phyloP scores from a whole-genome alignment of 1,140 invertebrate genomes.

The Tetragnatha versicolor region DNA sequence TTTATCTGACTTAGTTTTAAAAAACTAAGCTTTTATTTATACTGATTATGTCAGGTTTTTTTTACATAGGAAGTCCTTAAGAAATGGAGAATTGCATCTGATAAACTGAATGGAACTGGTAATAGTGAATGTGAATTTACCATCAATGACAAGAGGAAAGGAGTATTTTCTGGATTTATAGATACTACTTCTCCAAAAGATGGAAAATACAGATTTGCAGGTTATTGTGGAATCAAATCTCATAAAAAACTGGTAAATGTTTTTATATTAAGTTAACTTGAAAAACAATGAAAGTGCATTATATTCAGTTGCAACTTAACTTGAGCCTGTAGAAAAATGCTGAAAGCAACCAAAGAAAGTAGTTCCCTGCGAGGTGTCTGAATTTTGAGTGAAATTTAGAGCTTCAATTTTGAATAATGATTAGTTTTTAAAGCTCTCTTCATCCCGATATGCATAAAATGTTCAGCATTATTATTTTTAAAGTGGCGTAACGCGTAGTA shows the following conservation, averaged over 20 bases:
- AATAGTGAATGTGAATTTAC: conserved; percentile 73
- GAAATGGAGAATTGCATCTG: conserved; percentile 77
- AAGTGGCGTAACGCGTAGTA: no score
- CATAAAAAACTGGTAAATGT: conserved; percentile 70
- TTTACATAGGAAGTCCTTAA: conserved; percentile 68
- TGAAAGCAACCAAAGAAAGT: no score
- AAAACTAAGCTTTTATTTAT: neutral
- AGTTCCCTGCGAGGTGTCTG: no score
- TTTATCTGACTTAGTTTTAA: neutral
- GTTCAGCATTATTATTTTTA: no score
- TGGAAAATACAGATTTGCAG: conserved; percentile 75
- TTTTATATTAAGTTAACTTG: neutral
- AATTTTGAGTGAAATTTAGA: no score
- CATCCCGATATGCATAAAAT: no score
- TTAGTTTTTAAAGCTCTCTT: no score
- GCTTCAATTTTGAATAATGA: no score
- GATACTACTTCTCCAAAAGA: conserved; percentile 78
- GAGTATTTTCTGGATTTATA: conserved; percentile 78
- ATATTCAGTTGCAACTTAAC: no score
- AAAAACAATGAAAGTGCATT: no score
- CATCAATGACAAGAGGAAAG: conserved; percentile 73
- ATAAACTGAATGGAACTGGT: conserved; percentile 82
- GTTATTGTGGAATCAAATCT: conserved; percentile 80
- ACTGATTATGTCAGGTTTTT: neutral
- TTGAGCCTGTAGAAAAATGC: no score